Conservation (phyloP, 1,140 invertebrate species). For the Plodia interpunctella region DNA sequence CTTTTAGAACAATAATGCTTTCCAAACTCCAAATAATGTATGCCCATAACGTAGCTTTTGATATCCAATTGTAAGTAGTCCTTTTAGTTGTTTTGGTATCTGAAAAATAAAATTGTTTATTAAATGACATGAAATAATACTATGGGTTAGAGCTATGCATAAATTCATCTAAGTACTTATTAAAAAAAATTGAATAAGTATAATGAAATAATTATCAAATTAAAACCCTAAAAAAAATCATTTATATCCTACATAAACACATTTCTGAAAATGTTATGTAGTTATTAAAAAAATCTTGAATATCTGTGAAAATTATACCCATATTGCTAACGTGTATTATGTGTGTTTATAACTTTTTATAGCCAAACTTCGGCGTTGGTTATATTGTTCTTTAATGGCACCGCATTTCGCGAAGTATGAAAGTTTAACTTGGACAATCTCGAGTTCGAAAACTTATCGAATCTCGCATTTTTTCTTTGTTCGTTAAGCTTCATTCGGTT, state of each 20-base stretch:
- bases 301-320: not conserved
- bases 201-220: too few relatives aligned
- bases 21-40: slow-evolving; percentile 77
- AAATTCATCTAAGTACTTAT: too few relatives aligned
- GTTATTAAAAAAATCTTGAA: not conserved
- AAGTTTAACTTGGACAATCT: slow-evolving; percentile 10
- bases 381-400: slow-evolving; percentile 10
- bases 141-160: too few relatives aligned
- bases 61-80: slow-evolving; percentile 79
- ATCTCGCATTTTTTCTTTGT: slow-evolving; percentile 13
- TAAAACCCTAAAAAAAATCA: too few relatives aligned
- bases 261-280: not conserved
- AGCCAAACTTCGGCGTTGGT: slow-evolving; percentile 11
- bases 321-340: not conserved
- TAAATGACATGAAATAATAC: too few relatives aligned
- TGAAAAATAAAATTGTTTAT: slow-evolving; percentile 19
- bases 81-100: slow-evolving; percentile 64
- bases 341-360: slow-evolving; percentile 8
- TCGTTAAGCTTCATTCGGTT: not conserved
- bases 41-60: slow-evolving; percentile 79
- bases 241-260: too few relatives aligned
- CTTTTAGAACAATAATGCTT: slow-evolving; percentile 75
- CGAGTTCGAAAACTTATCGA: slow-evolving; percentile 8
- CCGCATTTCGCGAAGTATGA: slow-evolving; percentile 8
- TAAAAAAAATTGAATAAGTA: too few relatives aligned